Base-by-base conservation (phyloP, 2,113 vertebrate genomes). In the Colinus virginianus region DNA sequence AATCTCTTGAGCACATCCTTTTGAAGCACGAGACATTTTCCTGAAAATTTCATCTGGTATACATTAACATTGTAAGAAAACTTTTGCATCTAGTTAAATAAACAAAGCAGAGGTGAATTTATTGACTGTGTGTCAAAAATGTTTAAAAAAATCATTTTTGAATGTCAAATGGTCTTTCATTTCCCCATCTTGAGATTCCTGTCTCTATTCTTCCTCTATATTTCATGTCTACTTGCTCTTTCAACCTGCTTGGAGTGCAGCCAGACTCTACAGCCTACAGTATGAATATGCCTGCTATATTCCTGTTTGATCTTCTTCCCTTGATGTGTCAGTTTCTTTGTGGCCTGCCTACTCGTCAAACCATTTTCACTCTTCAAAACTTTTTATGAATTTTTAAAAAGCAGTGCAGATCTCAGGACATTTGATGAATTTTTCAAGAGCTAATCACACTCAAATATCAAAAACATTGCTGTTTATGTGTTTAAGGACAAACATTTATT, bases 291-390 rank as follows among this genome's bases (percentile, higher is more conserved):
- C 94, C 92, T 88, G 95, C 95, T 95, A 18, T 86, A 87, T 84
- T 96, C 83, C 94, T 83, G 75, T 98, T 98, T 98, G 97, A 98
- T 98, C 97, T 97, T 78, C 93, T 95, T 97, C 95, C 94, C 97
- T 97, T 98, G 96, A 97, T 97, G 97, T 97, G 97, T 95, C 97
- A 95, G 96, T 90, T 96, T 95, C 97, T 97, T 97, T 98, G 97
- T 96, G 96, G 94, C 89, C 94, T 98, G 95, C 95, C 96, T 97
- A 94, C 97, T 96, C 97, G 97, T 98, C 96, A 97, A 97, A 92
- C 86, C 90, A 89, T 97, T 98, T 97, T 97, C 93, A 96, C 95
- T 96, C 97, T 96, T 98, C 96, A 97, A 97, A 97, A 97, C 89
- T 96, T 96, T 91, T 55, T 94, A 96, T 93, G 96, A 96, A 97